phyloP scores from a whole-genome alignment of 2,888 invertebrate species.

The Entomobrya multifasciata region DNA sequence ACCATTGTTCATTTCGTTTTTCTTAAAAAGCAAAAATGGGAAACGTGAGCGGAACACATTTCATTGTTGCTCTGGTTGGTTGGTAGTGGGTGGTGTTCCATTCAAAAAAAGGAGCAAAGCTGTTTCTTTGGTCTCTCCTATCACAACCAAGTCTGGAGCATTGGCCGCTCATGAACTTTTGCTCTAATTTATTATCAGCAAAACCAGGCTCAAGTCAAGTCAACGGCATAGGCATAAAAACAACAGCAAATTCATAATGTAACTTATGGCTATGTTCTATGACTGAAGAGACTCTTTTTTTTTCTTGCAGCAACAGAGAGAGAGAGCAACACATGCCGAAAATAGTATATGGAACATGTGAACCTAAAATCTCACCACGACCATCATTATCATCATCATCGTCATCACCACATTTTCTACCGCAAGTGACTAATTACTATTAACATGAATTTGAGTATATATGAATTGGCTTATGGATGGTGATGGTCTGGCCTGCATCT shows the following conservation, averaged over 20 bases:
- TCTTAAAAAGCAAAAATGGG: background rate
- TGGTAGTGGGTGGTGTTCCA: background rate
- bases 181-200: slow-evolving; percentile 58
- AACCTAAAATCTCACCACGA: background rate
- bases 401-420: slow-evolving; percentile 12
- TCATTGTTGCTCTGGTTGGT: background rate
- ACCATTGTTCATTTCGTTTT: background rate
- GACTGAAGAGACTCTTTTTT: background rate
- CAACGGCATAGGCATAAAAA: background rate
- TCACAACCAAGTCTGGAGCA: slow-evolving; percentile 60
- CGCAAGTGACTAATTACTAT: slow-evolving; percentile 38
- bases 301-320: background rate
- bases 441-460: slow-evolving; percentile 17
- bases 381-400: background rate
- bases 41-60: background rate
- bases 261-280: background rate
- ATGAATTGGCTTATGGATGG: background rate
- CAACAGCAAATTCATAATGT: background rate
- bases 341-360: slow-evolving; percentile 53
- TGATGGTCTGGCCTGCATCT: background rate
- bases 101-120: slow-evolving; percentile 4
- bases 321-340: slow-evolving; percentile 28
- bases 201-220: slow-evolving; percentile 1
- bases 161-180: slow-evolving; percentile 66
- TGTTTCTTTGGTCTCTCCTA: slow-evolving; percentile 22